Percentiles rank a stretch among this genome's conserved stretches.
These are phyloP conservation scores for Chelidonichthys spinosus DNA, from an alignment of 2,797 vertebrate genomes.

Conservation along the genomic window DNA sequence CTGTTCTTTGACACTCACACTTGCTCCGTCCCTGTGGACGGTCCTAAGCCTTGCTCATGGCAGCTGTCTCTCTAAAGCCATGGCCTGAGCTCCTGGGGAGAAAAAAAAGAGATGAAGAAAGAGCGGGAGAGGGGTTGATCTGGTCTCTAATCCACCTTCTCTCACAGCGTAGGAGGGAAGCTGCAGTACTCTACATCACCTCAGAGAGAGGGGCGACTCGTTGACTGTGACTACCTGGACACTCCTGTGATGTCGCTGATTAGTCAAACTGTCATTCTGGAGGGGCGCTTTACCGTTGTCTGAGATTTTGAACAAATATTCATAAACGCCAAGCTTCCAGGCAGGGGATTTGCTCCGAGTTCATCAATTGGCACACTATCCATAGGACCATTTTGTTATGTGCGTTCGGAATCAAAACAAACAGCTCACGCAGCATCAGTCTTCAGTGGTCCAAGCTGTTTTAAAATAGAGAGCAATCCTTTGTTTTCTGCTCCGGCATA, in stretches of 20 bases:
- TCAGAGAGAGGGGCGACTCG: constrained; percentile 51
- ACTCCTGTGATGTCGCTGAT: constrained; percentile 29
- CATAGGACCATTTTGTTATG: constrained; percentile 16
- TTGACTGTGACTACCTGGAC: constrained; percentile 39
- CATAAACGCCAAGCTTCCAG: background rate
- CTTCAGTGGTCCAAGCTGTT: constrained; percentile 41
- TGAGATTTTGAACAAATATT: constrained; percentile 11
- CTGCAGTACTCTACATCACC: constrained; percentile 58
- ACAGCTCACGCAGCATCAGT: constrained; percentile 7
- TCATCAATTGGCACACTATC: constrained; percentile 3
- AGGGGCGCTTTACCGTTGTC: background rate
- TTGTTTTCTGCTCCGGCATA: constrained; percentile 68
- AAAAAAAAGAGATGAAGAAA: constrained; percentile 30
- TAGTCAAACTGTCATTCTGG: constrained; percentile 4
- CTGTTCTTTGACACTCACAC: constrained; percentile 68
- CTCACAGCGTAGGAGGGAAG: constrained; percentile 48
- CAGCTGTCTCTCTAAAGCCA: constrained; percentile 74
- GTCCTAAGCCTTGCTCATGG: constrained; percentile 76
- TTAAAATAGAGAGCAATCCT: constrained; percentile 38
- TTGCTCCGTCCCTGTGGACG: constrained; percentile 55
- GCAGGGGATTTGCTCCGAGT: constrained; percentile 2
- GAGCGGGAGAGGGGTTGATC: constrained; percentile 57
- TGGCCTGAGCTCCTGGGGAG: constrained; percentile 68
- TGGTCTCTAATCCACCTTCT: constrained; percentile 71
- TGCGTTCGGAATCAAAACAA: constrained; percentile 26